Conservation (phyloP, 1,140 invertebrate species). For the Pogonomyrmex californicus region DNA sequence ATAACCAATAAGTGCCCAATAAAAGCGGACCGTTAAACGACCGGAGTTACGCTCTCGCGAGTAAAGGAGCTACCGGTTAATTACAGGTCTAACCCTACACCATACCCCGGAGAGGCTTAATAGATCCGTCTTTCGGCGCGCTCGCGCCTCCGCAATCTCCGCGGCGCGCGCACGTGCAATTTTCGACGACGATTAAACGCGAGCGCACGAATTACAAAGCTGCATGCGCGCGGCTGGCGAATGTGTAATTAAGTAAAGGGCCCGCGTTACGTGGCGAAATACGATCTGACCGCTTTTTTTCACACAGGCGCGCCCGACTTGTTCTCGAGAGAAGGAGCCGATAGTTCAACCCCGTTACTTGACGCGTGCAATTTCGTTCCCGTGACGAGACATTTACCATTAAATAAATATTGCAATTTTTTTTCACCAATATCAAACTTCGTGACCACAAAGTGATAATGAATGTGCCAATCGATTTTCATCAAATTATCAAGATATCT, state of each 20-base stretch:
- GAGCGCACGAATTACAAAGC: slow-evolving; percentile 68
- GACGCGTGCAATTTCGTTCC: not conserved
- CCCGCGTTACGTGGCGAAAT: slow-evolving; percentile 43
- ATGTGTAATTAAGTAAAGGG: slow-evolving; percentile 63
- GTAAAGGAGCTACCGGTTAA: slow-evolving; percentile 86
- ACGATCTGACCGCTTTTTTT: slow-evolving; percentile 38
- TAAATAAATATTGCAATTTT: not conserved
- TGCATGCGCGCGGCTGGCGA: slow-evolving; percentile 41
- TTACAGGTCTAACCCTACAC: slow-evolving; percentile 84
- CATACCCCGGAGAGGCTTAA: slow-evolving; percentile 78
- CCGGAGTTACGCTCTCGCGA: slow-evolving; percentile 78
- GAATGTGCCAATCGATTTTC: not conserved
- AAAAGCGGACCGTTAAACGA: slow-evolving; percentile 82
- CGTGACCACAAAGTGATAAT: no score
- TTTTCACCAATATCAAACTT: not conserved
- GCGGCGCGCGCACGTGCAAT: slow-evolving; percentile 65
- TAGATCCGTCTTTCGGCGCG: slow-evolving; percentile 83
- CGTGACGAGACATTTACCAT: not conserved
- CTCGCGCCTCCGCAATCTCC: slow-evolving; percentile 60
- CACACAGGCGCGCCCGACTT: not conserved
- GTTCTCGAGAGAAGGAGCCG: not conserved
- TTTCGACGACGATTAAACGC: slow-evolving; percentile 59
- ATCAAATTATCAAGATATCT: not conserved
- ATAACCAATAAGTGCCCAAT: slow-evolving; percentile 86
- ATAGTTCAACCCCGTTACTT: not conserved